Base-by-base conservation (phyloP, 2,113 vertebrate genomes). In the Recurvirostra avosetta region DNA sequence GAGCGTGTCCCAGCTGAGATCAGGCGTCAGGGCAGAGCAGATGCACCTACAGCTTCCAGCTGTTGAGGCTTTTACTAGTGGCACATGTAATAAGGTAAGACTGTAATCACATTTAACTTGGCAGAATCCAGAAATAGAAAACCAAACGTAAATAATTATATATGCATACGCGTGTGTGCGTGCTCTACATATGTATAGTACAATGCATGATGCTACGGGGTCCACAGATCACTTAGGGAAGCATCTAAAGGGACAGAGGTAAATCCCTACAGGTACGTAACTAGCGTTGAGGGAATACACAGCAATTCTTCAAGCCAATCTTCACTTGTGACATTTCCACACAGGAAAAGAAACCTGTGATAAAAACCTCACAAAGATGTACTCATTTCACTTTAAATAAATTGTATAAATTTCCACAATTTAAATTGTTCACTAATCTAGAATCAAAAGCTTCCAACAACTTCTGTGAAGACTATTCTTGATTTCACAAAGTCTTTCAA, bases 181-280 rank as follows among this genome's bases (percentile, higher is more conserved):
- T 16, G 22, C 34, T 66, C 15, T 8, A 36, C 3, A 4, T 50
- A 71, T 1, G 5, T 16, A 0, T 10, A 85, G 63, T 1, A n/a
- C 11, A 78, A 34, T 0, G 4, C 22, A 1, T 9, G 30, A 88
- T 36, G 20, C 38, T 50, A 62, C 14, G 15, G 34, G 27, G 36
- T 5, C 22, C 41, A 63, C 38, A 30, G 8, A 82, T 61, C 80
- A 47, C 23, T n/a, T 13, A 27, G 22, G 43, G 41, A 76, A 78
- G 36, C 53, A 70, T 19, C 66, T 38, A 50, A 62, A 84, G 53
- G 29, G n/a, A 59, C 49, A 72, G 58, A 93, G 13, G 25, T 66
- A 77, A 87, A 90, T 38, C 32, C 23, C 40, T 53, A 61, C 52
- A 76, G 67, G 25, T 30, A 36, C 9, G 53, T 40, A 86, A 55